Evolutionary conservation across 2,797 vertebrate species (phyloP), one percentile per base, ranked within the genome.

Genomic region (Macroramphosus scolopax): DNA sequence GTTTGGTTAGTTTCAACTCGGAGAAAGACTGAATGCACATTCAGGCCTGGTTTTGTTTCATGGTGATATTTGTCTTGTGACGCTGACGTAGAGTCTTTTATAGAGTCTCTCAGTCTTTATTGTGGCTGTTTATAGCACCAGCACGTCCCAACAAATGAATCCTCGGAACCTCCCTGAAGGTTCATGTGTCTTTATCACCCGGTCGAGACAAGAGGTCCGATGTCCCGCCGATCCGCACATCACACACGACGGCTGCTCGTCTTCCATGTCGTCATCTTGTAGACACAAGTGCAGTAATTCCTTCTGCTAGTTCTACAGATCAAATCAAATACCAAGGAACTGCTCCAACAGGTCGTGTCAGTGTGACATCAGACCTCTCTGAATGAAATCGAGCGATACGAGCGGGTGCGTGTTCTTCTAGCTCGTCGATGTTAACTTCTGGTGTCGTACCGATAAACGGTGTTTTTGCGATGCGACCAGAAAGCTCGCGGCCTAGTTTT

Each of bases 311-410:
- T 36, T 15, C 48, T 35, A 48, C 33, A 49, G 48, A 73, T 37
- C 4, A 17, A 79, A 74, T 77, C 38, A 55, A 56, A 85, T 80
- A 63, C 66, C 63, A 78, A 40, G 33, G 78, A 89, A 88, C 87
- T 74, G 88, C 86, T 75, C 86, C 47, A 24, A 87, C 88, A 78
- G 86, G 88, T 87, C 30, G 58, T 69, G 78, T 77, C 73, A 53
- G 65, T 59, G 58, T 61, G 33, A 1, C 39, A 16, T 16, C 32
- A 24, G 18, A 36, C 42, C 59, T 30, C 22, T 9, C 11, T 4
- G 12, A 31, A 17, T n/a, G 40, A 16, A 1, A 17, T 5, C 5
- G 9, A 2, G n/a, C 7, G 2, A 2, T 11, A 16, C 25, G n/a
- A 34, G 24, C 35, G 44, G 58, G 44, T 55, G 51, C 20, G 7